Evolutionary conservation across 2,113 vertebrate species (phyloP).

Genomic region (Hymenochirus boettgeri): DNA sequence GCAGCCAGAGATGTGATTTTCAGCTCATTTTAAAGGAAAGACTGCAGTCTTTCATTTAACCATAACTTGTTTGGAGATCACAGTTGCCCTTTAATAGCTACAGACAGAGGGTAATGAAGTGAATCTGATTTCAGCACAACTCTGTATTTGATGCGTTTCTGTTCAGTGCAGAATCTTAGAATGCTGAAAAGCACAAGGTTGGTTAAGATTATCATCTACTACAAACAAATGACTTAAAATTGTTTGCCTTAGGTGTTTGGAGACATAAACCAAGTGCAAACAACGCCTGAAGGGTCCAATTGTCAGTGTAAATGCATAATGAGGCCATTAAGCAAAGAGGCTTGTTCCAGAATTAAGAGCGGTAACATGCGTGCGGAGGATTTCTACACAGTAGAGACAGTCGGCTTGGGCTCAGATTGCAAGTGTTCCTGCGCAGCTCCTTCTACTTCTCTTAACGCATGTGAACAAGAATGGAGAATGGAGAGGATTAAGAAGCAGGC

Average conservation of each 20-base stretch:
- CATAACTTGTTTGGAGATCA: too few relatives aligned
- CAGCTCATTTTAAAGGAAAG: too few relatives aligned
- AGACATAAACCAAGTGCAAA: constrained; percentile 82
- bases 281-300: constrained; percentile 91
- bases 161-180: too few relatives aligned
- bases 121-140: too few relatives aligned
- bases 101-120: too few relatives aligned
- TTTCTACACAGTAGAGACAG: constrained; percentile 92
- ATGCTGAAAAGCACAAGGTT: too few relatives aligned
- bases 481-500: constrained; percentile 95
- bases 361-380: constrained; percentile 79
- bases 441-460: constrained; percentile 91
- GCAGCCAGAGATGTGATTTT: too few relatives aligned
- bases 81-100: too few relatives aligned
- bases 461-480: constrained; percentile 94
- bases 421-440: constrained; percentile 90
- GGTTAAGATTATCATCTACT: too few relatives aligned
- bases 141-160: too few relatives aligned
- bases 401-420: constrained; percentile 89
- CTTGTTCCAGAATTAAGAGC: constrained; percentile 74
- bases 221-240: too few relatives aligned
- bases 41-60: too few relatives aligned
- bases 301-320: constrained; percentile 97
- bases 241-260: constrained; percentile 83
- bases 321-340: constrained; percentile 85